Evolutionary conservation across 2,888 invertebrate species (phyloP), one percentile per base, ranked within the genome.

Genomic region (Orthonychiurus folsomi): DNA sequence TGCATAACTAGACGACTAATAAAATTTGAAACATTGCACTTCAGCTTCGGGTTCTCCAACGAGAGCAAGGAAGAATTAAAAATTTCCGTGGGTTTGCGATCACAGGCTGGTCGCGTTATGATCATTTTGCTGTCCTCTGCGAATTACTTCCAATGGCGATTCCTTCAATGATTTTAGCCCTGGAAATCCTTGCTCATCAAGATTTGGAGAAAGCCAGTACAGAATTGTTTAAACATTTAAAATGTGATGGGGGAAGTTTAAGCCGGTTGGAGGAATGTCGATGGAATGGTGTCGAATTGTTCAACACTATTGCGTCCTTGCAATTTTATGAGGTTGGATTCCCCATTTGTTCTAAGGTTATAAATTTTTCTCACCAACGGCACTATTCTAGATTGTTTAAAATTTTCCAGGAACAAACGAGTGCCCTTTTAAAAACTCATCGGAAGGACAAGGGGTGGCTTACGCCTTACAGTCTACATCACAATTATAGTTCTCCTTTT

Each of bases 381-480:
- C 27, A 3, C 25, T 27, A 20, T n/a, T n/a, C n/a, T n/a, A 53
- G n/a, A 21, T 56, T 50, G 20, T 12, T 62, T 24, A 62, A 59
- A 52, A 50, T 48, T 12, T n/a, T 48, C 48, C 25, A 61, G 27
- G 23, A 28, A 2, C 26, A 56, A 54, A 23, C 26, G 5, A 15
- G 21, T 25, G 26, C 27, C 3, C 48, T 61, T 26, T 24, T 56
- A 18, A 60, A 28, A n/a, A 20, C 3, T n/a, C 61, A 61, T 18
- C 55, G 52, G 18, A 21, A 3, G 12, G 50, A 61, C 37, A 73
- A 76, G 62, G 79, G 85, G 28, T 87, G 87, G 87, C 80, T 88
- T 80, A 85, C 86, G 24, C 80, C 82, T 28, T 87, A 86, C 75
- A 86, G 86, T 74, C 79, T 85, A 3, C 78, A 82, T n/a, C 82